Evolutionary conservation across 2,113 vertebrate genomes (phyloP).

Genomic region (Zosterops lateralis): DNA sequence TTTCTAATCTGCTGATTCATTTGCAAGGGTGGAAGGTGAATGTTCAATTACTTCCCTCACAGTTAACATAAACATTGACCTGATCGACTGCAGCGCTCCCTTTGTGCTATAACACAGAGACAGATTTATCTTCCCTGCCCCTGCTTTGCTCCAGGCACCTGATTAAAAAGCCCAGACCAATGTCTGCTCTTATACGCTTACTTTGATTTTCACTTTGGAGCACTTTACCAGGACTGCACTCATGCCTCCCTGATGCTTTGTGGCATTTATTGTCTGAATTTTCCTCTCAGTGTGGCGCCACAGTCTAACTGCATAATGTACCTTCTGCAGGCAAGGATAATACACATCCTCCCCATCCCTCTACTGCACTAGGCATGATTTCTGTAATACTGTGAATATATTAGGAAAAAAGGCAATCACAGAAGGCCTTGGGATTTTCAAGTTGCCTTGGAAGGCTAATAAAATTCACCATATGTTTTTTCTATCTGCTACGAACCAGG

Average conservation of each 20-base stretch:
- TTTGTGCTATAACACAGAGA: conserved; percentile 15
- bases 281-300: conserved; percentile 41
- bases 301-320: conserved; percentile 13
- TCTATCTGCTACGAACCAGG: conserved; percentile 2
- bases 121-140: conserved; percentile 44
- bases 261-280: conserved; percentile 62
- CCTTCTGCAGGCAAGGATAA: conserved; percentile 17
- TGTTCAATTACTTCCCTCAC: conserved; percentile 45
- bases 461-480: conserved; percentile 50
- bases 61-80: conserved; percentile 62
- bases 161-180: conserved; percentile 58
- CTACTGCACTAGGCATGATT: not conserved
- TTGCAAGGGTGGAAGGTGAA: conserved; percentile 52
- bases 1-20: conserved; percentile 43
- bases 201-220: conserved; percentile 65
- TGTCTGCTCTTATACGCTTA: conserved; percentile 53
- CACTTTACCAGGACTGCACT: conserved; percentile 8
- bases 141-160: conserved; percentile 45
- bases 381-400: not conserved
- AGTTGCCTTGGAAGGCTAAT: conserved; percentile 18
- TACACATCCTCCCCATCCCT: not conserved
- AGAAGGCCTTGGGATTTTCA: not conserved
- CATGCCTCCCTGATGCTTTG: conserved; percentile 7
- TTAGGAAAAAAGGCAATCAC: conserved; percentile 35
- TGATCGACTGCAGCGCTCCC: conserved; percentile 8